phyloP scores from a whole-genome alignment of 2,113 vertebrate species.

The Sprattus sprattus region DNA sequence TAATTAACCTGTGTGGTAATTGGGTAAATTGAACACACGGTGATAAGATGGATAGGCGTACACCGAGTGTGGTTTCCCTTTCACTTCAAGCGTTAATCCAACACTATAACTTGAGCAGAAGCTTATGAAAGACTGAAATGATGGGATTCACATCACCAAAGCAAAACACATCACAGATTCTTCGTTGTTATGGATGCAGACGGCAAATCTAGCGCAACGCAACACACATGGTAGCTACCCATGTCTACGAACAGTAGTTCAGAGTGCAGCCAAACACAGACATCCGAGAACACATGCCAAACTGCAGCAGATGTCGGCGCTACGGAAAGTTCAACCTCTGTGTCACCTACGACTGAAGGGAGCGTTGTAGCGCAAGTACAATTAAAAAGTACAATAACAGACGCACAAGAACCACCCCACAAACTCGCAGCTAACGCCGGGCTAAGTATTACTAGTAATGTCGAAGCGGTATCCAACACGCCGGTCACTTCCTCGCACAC shows the following conservation, averaged over 20 bases:
- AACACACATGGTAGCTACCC: background rate
- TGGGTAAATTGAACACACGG: constrained; percentile 1
- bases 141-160: background rate
- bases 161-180: background rate
- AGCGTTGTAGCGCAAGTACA: background rate
- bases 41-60: background rate
- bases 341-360: background rate
- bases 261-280: background rate
- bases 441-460: background rate
- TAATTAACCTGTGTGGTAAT: background rate
- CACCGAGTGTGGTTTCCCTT: background rate
- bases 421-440: background rate
- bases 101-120: background rate
- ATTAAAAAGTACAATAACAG: background rate
- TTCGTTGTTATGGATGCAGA: background rate
- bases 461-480: background rate
- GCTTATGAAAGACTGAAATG: background rate
- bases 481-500: background rate
- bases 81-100: background rate
- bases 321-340: background rate
- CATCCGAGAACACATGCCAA: background rate
- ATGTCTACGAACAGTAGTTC: background rate
- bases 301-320: background rate
- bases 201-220: background rate
- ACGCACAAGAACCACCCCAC: background rate